Evolutionary conservation across 2,797 vertebrate species (phyloP), one percentile per base, ranked within the genome.

Genomic region (Apogon hyalosoma): DNA sequence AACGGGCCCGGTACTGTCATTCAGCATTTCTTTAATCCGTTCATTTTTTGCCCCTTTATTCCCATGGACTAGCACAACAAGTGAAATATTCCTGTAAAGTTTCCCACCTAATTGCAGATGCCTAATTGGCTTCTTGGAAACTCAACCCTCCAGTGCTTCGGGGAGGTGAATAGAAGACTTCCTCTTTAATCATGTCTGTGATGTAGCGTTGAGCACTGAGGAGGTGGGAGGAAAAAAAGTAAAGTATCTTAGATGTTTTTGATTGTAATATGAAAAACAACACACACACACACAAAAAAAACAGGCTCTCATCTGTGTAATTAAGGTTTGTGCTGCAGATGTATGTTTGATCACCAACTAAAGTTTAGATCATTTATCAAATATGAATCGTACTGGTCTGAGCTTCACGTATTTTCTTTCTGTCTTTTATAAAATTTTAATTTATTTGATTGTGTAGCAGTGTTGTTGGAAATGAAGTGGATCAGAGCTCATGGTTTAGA

Each of bases 41-140:
- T 75, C 19, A 2, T 21, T 21, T 21, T 71, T 67, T 50, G 18
- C 21, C 33, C 53, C 55, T 33, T 50, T 28, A 11, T 71, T 63
- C 56, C 50, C 56, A 66, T 77, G 73, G 63, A 57, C 15, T 21
- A 71, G 62, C 47, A 28, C 14, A 28, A 52, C 24, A 49, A 53
- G 56, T n/a, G 9, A 54, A 57, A 50, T 19, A 14, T 67, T 56
- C 49, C 28, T n/a, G 42, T 28, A 15, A 12, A 50, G 1, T n/a
- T 50, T 68, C 59, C 31, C 56, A 67, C 41, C 45, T 65, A 63
- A 80, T 69, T 65, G 60, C 21, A 12, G 31, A 13, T 1, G 39
- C 21, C 47, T 45, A 46, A 63, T 59, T 64, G 52, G 45, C 15
- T 72, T 62, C 33, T 80, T 11, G 14, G 39, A 77, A 77, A 52